A percentile compares a stretch with the other conserved stretches of the same genome.
Conservation (phyloP, 2,113 vertebrate genomes). For the Myxocyprinus asiaticus region DNA sequence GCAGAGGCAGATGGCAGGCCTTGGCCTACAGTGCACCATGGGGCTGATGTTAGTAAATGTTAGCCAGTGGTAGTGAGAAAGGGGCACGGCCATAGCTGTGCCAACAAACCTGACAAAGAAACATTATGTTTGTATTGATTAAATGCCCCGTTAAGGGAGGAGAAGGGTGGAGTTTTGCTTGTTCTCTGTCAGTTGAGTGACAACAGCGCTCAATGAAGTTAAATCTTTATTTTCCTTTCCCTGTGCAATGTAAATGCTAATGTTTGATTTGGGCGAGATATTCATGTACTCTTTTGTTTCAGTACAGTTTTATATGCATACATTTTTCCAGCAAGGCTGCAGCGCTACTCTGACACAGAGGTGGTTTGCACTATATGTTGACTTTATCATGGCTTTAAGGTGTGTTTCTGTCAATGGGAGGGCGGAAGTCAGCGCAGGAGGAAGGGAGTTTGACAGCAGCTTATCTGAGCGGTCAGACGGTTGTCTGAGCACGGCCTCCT, state of each 20-base stretch:
- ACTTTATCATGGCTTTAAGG: slow-evolving; percentile 20
- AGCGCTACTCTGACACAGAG: neutral
- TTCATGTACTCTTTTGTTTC: slow-evolving; percentile 22
- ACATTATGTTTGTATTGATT: slow-evolving; percentile 84
- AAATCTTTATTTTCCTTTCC: slow-evolving; percentile 49
- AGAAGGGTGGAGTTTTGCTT: slow-evolving; percentile 76
- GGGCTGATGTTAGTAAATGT: slow-evolving; percentile 33
- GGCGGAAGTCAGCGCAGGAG: neutral
- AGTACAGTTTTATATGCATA: neutral
- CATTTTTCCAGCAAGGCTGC: too few relatives aligned
- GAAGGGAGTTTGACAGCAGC: slow-evolving; percentile 54
- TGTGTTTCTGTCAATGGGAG: neutral
- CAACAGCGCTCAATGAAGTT: slow-evolving; percentile 73
- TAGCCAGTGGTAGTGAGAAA: slow-evolving; percentile 42
- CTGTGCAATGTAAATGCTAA: slow-evolving; percentile 68
- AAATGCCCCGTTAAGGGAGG: slow-evolving; percentile 67
- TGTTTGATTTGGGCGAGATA: slow-evolving; percentile 49
- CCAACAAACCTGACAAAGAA: slow-evolving; percentile 84
- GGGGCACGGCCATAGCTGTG: slow-evolving; percentile 63
- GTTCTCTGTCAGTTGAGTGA: slow-evolving; percentile 72
- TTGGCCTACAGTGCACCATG: slow-evolving; percentile 17
- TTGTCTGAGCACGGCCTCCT: slow-evolving; percentile 39
- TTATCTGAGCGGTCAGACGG: slow-evolving; percentile 50
- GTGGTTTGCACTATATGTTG: neutral
- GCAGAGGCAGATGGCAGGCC: slow-evolving; percentile 60